These are phyloP conservation scores for Phyllostomus discolor DNA, from an alignment of 2,113 vertebrate genomes.

Conservation along the genomic window DNA sequence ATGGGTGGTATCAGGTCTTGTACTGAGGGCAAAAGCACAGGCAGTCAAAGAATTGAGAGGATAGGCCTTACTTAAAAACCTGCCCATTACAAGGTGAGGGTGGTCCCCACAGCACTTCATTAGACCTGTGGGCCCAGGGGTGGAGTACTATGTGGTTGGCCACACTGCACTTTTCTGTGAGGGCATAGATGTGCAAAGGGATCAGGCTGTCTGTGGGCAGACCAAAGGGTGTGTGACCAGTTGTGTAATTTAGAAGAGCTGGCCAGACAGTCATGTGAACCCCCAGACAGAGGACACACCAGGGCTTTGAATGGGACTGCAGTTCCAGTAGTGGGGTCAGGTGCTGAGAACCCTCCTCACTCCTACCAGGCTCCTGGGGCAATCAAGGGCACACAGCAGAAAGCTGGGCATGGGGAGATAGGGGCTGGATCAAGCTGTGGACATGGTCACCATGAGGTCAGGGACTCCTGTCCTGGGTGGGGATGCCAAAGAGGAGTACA, in stretches of 20 bases:
- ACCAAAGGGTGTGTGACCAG: background rate
- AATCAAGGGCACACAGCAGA: background rate
- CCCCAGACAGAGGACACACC: background rate
- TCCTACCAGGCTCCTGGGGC: background rate
- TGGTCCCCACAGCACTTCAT: background rate
- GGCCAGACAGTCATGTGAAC: background rate
- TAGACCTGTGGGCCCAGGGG: background rate
- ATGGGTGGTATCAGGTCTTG: constrained; percentile 76
- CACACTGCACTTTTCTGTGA: constrained; percentile 84
- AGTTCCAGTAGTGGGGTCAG: background rate
- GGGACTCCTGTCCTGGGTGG: background rate
- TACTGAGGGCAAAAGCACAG: constrained; percentile 88
- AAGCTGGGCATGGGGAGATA: background rate
- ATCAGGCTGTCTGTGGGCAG: constrained; percentile 69
- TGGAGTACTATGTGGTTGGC: constrained; percentile 77
- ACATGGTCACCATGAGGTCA: background rate
- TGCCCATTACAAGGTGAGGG: background rate
- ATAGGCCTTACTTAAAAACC: background rate
- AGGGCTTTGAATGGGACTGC: background rate
- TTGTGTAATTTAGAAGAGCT: background rate
- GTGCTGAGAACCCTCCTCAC: background rate
- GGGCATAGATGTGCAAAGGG: constrained; percentile 78
- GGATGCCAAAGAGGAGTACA: background rate
- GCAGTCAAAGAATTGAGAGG: constrained; percentile 84
- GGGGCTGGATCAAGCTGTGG: background rate